Percentiles rank a stretch among this genome's conserved stretches.
Conservation (phyloP, 2,797 vertebrate genomes). For the Furcifer pardalis region DNA sequence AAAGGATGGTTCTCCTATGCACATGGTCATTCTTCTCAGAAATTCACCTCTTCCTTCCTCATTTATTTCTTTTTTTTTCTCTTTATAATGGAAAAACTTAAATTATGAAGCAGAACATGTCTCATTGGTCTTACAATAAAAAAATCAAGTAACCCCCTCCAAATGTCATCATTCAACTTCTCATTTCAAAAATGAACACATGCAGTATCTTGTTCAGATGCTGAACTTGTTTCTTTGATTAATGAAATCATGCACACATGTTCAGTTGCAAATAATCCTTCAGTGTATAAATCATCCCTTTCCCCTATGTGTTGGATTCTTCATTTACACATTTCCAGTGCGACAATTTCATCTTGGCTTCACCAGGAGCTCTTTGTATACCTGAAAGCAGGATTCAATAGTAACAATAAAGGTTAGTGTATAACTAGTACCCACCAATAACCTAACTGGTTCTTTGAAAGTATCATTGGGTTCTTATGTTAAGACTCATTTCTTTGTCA, state of each 20-base stretch:
- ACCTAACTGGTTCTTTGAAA: background rate
- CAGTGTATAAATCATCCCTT: background rate
- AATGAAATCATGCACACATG: background rate
- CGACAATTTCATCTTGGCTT: background rate
- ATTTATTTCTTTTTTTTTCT: background rate
- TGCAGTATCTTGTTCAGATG: background rate
- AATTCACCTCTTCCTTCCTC: too few species aligned
- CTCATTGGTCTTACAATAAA: background rate
- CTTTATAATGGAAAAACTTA: background rate
- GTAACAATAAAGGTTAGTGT: background rate
- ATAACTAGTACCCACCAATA: background rate
- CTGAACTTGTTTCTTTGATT: background rate
- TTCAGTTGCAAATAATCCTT: background rate
- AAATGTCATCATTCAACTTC: background rate
- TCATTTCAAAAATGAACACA: background rate
- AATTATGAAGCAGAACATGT: background rate
- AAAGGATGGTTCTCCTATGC: too few species aligned
- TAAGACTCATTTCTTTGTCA: background rate
- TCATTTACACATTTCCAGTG: background rate
- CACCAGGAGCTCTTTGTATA: background rate
- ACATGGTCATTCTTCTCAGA: too few species aligned
- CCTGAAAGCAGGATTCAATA: background rate
- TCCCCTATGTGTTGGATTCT: background rate
- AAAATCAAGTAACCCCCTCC: background rate
- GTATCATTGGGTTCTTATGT: background rate